Evolutionary conservation across 2,113 vertebrate genomes (phyloP), one percentile per base, ranked within the genome.

Genomic region (Turnix velox): DNA sequence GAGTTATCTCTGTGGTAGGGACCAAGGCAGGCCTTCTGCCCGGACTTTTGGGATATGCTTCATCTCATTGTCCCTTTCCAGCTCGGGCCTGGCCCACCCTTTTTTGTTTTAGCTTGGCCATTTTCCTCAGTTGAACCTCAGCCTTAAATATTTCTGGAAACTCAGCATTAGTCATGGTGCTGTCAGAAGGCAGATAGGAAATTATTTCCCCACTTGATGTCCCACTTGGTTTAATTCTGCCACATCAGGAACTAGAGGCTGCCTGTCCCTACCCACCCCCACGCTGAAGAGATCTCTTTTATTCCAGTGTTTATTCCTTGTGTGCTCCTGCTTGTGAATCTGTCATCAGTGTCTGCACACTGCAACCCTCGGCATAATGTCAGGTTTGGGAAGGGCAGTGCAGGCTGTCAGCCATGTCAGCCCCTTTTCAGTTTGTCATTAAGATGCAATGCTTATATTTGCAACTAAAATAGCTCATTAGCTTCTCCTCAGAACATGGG

Each of bases 151-250:
- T 18, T 82, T 78, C 58, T 39, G 28, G 68, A 30, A 66, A 31
- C 0, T 0, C 17, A 66, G 59, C 31, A 19, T 43, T 49, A 22
- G 37, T 42, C 5, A 10, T 43, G 30, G 65, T 0, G 5, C 23
- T 49, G 39, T n/a, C 43, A 19, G 54, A 40, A 30, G 35, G 57
- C n/a, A 76, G 45, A 27, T 52, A 65, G 33, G 9, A 49, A 78
- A 12, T 52, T 58, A 79, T 79, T 73, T 24, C 58, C 7, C 19
- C 5, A 0, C 31, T 25, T 54, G 69, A 28, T 42, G 28, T 63
- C 35, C 40, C 4, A 0, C 48, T 20, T 49, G 78, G 18, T 42
- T 71, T 33, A 58, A 27, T 85, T 37, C 37, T 33, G 23, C 40
- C 9, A 12, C 0, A 0, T 54, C 69, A 25, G 58, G 48, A 57